Evolutionary conservation across 2,797 vertebrate species (phyloP).

Genomic region (Poecilia gillii): DNA sequence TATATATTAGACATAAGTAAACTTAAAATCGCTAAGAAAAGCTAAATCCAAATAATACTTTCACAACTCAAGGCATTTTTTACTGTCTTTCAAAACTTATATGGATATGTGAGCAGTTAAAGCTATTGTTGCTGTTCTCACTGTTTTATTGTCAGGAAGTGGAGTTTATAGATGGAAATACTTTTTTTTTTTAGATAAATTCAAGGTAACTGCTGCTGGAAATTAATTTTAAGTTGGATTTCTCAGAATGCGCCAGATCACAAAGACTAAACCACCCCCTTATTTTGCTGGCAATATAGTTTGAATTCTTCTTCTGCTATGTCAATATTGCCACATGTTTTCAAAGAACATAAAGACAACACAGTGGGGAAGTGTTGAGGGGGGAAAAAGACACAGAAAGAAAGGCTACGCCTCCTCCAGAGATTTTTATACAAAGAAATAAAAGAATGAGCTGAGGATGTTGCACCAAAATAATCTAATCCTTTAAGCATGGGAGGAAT

Average conservation of each 20-base stretch:
- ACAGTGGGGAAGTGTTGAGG: constrained; percentile 39
- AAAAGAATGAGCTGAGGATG: constrained; percentile 53
- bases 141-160: neutral
- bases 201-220: neutral
- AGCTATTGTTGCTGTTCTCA: neutral
- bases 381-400: constrained; percentile 47
- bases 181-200: neutral
- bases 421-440: constrained; percentile 44
- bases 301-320: constrained; percentile 35
- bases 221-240: constrained; percentile 12
- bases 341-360: constrained; percentile 48
- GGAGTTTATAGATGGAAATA: neutral
- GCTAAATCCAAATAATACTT: neutral
- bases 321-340: constrained; percentile 48
- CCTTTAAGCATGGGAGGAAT: constrained; percentile 61
- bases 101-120: neutral
- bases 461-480: constrained; percentile 67
- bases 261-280: constrained; percentile 33
- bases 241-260: constrained; percentile 22
- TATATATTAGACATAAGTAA: neutral
- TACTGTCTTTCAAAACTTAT: too few species aligned
- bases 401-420: constrained; percentile 47
- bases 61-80: neutral
- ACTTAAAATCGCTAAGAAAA: neutral
- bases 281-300: constrained; percentile 24